Percentiles rank a stretch among this genome's conserved stretches.
These are phyloP conservation scores for Hemiprocne comata DNA, from an alignment of 2,113 vertebrate species.

Conservation along the genomic window DNA sequence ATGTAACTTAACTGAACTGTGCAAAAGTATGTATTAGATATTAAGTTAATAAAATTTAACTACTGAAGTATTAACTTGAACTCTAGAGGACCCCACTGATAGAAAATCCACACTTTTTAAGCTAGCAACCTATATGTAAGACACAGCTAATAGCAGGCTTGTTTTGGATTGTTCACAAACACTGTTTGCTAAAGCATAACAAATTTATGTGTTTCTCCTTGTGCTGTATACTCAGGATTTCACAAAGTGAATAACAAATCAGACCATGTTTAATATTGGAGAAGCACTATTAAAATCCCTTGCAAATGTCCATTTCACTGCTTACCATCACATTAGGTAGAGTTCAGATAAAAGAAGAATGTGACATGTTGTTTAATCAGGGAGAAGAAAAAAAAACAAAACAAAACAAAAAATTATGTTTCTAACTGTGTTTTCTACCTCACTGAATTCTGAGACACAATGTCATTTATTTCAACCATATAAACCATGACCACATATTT, in stretches of 20 bases:
- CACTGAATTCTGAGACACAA: conserved; percentile 31
- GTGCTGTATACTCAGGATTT: not conserved
- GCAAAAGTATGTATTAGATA: not conserved
- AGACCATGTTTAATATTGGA: not conserved
- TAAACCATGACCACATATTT: conserved; percentile 53
- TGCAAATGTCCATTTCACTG: conserved; percentile 1
- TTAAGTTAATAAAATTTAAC: not conserved
- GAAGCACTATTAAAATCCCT: not conserved
- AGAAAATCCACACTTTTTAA: not conserved
- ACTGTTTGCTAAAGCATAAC: conserved; percentile 21
- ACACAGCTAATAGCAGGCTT: not conserved
- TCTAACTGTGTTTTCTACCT: conserved; percentile 57
- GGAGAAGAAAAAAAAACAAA: not conserved
- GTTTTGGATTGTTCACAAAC: conserved; percentile 13
- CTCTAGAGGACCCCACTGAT: not conserved
- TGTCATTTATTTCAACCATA: conserved; percentile 54
- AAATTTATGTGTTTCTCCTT: not conserved
- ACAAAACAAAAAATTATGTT: not conserved
- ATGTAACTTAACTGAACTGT: not conserved
- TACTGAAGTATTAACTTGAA: not conserved
- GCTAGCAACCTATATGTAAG: not conserved
- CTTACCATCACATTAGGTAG: not conserved
- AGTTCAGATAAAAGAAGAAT: conserved; percentile 2
- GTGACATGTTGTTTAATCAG: conserved; percentile 18
- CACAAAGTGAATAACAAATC: conserved; percentile 1